Evolutionary conservation across 2,888 invertebrate species (phyloP).

Genomic region (Epiblema foenella): DNA sequence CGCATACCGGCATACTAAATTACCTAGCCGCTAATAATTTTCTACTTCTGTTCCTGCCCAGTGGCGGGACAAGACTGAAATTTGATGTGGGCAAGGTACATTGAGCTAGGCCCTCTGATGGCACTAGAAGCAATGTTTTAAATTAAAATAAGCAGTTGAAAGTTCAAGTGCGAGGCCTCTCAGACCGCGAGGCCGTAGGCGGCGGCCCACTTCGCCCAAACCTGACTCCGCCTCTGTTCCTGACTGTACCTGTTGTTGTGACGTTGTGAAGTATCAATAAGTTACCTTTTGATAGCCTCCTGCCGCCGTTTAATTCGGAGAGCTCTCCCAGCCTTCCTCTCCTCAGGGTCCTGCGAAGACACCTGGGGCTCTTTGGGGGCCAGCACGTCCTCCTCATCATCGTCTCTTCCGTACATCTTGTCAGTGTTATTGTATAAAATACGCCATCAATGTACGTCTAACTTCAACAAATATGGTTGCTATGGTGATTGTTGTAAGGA

Average conservation of each 20-base stretch:
- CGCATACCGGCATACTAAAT: no score
- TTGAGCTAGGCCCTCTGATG: no score
- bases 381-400: constrained; percentile 77
- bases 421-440: constrained; percentile 53
- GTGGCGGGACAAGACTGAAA: no score
- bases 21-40: no score
- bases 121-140: no score
- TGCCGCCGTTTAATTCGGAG: constrained; percentile 87
- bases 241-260: neutral
- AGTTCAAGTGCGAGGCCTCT: no score
- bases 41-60: no score
- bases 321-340: constrained; percentile 89
- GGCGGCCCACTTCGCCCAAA: no score
- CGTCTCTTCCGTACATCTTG: constrained; percentile 59
- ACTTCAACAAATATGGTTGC: constrained; percentile 18
- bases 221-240: no score
- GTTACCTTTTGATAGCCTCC: constrained; percentile 85
- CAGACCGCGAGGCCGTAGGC: no score
- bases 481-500: constrained; percentile 20
- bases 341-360: constrained; percentile 86
- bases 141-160: no score
- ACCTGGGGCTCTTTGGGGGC: constrained; percentile 85
- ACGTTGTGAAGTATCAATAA: neutral
- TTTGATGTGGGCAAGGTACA: no score
- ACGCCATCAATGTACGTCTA: constrained; percentile 2